Percentiles rank a stretch among this genome's conserved stretches.
phyloP scores from a whole-genome alignment of 2,113 vertebrate genomes.

The Chaetops frenatus region DNA sequence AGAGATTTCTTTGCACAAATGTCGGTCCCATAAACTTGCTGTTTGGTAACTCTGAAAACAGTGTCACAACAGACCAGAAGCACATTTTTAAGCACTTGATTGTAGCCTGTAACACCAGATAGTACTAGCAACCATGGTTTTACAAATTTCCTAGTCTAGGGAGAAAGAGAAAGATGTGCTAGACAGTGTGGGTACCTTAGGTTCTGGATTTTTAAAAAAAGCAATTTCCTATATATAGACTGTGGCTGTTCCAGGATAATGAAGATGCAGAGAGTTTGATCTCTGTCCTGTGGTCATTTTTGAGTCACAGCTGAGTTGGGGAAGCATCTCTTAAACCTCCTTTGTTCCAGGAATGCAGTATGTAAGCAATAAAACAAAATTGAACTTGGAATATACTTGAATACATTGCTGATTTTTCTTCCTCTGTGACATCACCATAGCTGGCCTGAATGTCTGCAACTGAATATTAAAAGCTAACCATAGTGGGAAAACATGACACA shows the following conservation, averaged over 20 bases:
- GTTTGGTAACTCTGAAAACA: not conserved
- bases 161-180: not conserved
- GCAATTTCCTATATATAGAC: not conserved
- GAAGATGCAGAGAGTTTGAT: not conserved
- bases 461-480: not conserved
- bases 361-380: not conserved
- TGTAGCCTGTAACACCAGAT: not conserved
- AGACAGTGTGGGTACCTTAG: not conserved
- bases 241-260: not conserved
- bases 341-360: not conserved
- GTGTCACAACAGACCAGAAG: not conserved
- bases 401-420: not conserved
- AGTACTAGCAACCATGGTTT: not conserved
- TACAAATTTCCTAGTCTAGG: not conserved
- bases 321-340: not conserved
- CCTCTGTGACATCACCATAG: not conserved
- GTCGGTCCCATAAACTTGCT: not conserved
- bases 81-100: not conserved
- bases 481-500: not conserved
- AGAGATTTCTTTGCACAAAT: not conserved
- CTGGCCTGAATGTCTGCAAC: not conserved
- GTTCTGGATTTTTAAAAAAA: not conserved
- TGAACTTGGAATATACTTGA: not conserved
- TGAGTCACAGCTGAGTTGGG: not conserved
- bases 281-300: not conserved